Base-by-base conservation (phyloP, 1,140 invertebrate species). In the Lasioglossum albipes region DNA sequence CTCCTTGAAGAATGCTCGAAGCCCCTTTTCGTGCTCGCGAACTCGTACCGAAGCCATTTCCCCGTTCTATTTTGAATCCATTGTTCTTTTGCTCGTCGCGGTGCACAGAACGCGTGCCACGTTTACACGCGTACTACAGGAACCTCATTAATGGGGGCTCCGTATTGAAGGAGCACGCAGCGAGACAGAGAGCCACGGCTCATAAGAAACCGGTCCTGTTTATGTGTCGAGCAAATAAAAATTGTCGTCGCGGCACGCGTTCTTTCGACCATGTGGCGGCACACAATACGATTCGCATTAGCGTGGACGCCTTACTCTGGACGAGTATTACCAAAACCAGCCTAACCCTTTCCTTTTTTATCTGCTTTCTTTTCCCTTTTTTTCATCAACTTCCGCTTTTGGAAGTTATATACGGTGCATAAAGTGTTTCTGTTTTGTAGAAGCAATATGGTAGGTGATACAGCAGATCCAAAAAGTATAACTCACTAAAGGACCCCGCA, bases 171-270 rank as follows among this genome's bases (percentile, higher is more conserved):
- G 27, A 31, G n/a, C 20, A n/a, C 6, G 20, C 41, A 18, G 5
- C n/a, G 31, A 49, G 42, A 45, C 20, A 59, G 57, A n/a, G 45
- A 27, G 78, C 1, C 31, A 52, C 52, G 5, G 79, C 57, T 75
- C 79, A 54, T 80, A 61, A 75, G 31, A 65, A 75, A 75, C 72
- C 57, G 72, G 65, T 54, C 73, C 66, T 68, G 65, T 64, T 75
- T 80, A 52, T 54, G 57, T n/a, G 16, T 31, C n/a, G 10, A 75
- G 79, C 79, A 80, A 80, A 80, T 68, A 80, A 80, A 80, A 80
- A 80, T 54, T 54, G 10, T 62, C 16, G 27, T 22, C 52, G 20
- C 18, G 71, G 62, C 77, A 74, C 77, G 69, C 59, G 68, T 42
- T 41, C 52, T 5, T 20, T 4, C 13, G 31, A 7, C 62, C 22